Evolutionary conservation across 2,113 vertebrate genomes (phyloP).

Genomic region (Apteryx owenii): DNA sequence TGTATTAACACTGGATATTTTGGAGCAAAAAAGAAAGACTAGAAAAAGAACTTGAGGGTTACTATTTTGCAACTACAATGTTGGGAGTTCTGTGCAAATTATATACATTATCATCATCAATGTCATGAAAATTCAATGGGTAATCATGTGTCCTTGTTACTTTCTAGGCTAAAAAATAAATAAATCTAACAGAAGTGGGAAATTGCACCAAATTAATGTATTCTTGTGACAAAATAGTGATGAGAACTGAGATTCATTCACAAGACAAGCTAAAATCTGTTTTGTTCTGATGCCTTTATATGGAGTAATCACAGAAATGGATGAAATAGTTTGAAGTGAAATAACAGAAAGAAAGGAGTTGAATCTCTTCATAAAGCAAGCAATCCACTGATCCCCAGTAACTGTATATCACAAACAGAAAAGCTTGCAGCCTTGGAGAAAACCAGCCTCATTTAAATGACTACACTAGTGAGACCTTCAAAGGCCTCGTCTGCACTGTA

Average conservation of each 20-base stretch:
- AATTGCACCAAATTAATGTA: neutral
- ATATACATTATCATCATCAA: neutral
- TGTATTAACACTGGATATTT: neutral
- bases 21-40: neutral
- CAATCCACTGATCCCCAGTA: neutral
- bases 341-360: slow-evolving; percentile 16
- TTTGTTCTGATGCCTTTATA: neutral
- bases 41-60: neutral
- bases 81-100: neutral
- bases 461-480: neutral
- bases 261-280: slow-evolving; percentile 22
- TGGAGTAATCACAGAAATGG: neutral
- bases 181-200: neutral
- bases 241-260: neutral
- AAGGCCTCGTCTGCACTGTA: neutral
- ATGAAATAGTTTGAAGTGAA: slow-evolving; percentile 18
- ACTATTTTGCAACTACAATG: neutral
- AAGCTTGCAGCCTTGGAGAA: slow-evolving; percentile 23
- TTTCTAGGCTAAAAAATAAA: slow-evolving; percentile 20
- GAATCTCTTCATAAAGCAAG: neutral
- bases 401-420: slow-evolving; percentile 14
- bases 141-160: slow-evolving; percentile 27
- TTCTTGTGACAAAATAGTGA: slow-evolving; percentile 11
- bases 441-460: neutral
- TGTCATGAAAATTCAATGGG: neutral